Evolutionary conservation across 2,888 invertebrate species (phyloP).

Genomic region (Drosophila dives): DNA sequence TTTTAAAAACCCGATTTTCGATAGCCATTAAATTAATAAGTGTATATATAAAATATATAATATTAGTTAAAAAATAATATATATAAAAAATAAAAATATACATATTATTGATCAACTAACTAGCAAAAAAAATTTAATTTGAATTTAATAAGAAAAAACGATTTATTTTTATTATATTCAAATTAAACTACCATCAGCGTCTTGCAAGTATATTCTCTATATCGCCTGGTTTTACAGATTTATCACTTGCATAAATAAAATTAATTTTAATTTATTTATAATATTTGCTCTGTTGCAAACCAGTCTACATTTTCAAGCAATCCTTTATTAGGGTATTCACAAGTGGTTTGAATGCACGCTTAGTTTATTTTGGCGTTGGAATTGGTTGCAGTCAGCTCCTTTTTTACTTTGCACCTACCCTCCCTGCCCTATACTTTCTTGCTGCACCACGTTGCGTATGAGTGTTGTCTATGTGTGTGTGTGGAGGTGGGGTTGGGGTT

Average conservation of each 20-base stretch:
- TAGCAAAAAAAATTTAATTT: too few species aligned
- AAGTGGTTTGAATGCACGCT: conserved; percentile 55
- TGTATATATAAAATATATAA: too few species aligned
- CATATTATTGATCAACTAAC: too few species aligned
- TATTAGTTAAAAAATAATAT: too few species aligned
- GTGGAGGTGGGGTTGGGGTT: background rate
- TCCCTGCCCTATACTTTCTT: background rate
- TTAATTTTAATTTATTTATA: background rate
- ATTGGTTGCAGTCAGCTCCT: conserved; percentile 31
- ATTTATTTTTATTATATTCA: background rate
- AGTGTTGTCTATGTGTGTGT: conserved; percentile 35
- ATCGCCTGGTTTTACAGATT: background rate
- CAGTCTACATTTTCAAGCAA: background rate
- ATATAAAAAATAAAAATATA: too few species aligned
- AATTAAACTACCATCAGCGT: background rate
- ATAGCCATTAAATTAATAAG: too few species aligned
- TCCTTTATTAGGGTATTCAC: conserved; percentile 27
- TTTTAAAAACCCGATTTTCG: background rate
- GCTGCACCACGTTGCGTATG: conserved; percentile 35
- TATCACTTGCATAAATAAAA: background rate
- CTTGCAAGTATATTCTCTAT: background rate
- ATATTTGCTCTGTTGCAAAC: background rate
- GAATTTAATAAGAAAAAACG: too few species aligned
- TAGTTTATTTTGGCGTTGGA: conserved; percentile 64
- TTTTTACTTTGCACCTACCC: conserved; percentile 10